phyloP scores from a whole-genome alignment of 2,113 vertebrate species.

The Lampris incognitus region DNA sequence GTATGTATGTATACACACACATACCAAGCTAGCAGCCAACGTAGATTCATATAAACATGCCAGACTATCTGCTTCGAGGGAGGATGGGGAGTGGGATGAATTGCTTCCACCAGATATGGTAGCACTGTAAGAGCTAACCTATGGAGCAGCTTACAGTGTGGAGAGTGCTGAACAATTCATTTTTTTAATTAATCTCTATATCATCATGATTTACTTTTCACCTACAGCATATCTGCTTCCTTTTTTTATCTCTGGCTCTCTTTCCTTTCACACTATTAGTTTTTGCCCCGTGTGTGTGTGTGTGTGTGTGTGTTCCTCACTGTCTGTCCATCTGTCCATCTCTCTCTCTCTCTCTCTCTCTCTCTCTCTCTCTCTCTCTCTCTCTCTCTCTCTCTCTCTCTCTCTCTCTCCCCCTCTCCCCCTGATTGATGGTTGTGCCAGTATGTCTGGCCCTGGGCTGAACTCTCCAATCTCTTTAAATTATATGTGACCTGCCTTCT shows the following conservation, averaged over 20 bases:
- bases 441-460: conserved; percentile 71
- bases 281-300: no score
- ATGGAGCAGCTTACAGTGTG: no score
- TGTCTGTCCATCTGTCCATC: not conserved
- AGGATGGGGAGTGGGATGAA: no score
- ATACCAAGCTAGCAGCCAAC: no score
- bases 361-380: not conserved
- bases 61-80: no score
- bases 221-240: not conserved
- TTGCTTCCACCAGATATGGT: no score
- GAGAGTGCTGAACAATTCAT: not conserved
- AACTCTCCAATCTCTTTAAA: conserved; percentile 80
- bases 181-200: not conserved
- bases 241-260: not conserved
- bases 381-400: conserved; percentile 15
- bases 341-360: not conserved
- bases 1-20: no score
- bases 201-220: not conserved
- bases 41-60: no score
- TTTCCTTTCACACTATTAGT: no score
- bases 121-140: no score
- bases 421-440: conserved; percentile 76
- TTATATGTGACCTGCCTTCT: conserved; percentile 61
- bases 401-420: conserved; percentile 6
- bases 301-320: no score